A percentile compares a stretch with the other conserved stretches of the same genome.
Conservation (phyloP, 2,888 invertebrate species). For the Drosophila formosana region DNA sequence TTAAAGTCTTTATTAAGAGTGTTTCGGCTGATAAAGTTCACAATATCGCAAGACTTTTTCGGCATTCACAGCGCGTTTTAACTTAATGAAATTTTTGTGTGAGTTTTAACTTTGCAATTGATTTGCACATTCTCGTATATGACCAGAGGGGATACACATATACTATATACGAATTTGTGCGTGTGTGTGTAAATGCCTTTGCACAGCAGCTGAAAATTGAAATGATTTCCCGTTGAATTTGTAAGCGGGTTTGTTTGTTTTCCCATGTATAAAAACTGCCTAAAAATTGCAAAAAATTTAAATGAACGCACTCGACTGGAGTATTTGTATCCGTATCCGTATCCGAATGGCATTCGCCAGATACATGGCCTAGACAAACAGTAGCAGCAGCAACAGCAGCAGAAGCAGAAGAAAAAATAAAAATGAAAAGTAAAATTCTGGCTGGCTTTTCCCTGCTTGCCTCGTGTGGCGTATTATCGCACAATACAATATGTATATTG, state of each 20-base stretch:
- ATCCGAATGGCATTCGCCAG: constrained; percentile 29
- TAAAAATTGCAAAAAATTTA: constrained; percentile 77
- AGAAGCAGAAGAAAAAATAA: constrained; percentile 6
- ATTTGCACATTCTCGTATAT: constrained; percentile 41
- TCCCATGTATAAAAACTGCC: constrained; percentile 73
- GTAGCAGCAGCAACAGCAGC: constrained; percentile 37
- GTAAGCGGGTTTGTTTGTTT: constrained; percentile 59
- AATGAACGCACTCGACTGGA: constrained; percentile 66
- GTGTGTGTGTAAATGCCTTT: constrained; percentile 62
- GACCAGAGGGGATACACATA: constrained; percentile 1
- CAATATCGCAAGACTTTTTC: constrained; percentile 13
- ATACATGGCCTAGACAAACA: constrained; percentile 21
- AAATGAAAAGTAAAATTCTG: constrained; percentile 25
- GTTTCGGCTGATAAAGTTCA: background rate
- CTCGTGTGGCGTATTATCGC: constrained; percentile 66
- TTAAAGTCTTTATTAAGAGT: background rate
- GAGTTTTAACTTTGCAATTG: constrained; percentile 55
- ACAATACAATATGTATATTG: constrained; percentile 81
- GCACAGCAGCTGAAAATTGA: constrained; percentile 64
- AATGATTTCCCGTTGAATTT: constrained; percentile 74
- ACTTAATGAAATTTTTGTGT: constrained; percentile 59
- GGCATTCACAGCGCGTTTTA: constrained; percentile 38
- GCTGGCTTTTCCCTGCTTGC: constrained; percentile 14
- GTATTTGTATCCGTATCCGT: constrained; percentile 5
- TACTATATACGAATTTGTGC: background rate